Conservation (phyloP, 1,140 invertebrate species). For the Philotrypesis tridentata region DNA sequence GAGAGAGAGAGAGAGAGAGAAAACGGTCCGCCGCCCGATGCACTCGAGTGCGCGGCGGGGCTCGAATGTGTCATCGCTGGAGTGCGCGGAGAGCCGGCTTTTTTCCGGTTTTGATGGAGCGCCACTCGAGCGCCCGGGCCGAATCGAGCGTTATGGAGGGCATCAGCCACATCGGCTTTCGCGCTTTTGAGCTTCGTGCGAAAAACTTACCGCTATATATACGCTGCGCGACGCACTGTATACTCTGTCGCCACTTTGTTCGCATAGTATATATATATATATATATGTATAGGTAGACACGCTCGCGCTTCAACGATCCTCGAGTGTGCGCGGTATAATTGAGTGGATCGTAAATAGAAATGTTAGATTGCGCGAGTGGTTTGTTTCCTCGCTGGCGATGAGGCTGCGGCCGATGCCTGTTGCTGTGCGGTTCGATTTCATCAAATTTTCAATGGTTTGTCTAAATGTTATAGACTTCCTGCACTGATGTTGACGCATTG, state of each 20-base stretch:
- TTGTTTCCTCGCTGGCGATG: too few relatives aligned
- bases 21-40: background rate
- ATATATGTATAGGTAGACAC: too few relatives aligned
- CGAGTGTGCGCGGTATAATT: slow-evolving; percentile 3
- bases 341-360: background rate
- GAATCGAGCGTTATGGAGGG: background rate
- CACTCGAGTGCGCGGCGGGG: too few relatives aligned
- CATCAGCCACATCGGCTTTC: background rate
- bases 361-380: background rate
- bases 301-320: background rate
- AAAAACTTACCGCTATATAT: background rate
- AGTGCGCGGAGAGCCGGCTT: slow-evolving; percentile 55
- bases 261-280: background rate
- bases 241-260: background rate
- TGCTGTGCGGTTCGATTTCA: too few relatives aligned
- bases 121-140: slow-evolving; percentile 60
- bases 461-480: too few relatives aligned
- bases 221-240: background rate
- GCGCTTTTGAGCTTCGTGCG: slow-evolving; percentile 22
- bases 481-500: too few relatives aligned
- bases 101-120: slow-evolving; percentile 70
- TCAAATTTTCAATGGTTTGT: too few relatives aligned
- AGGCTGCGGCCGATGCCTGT: too few relatives aligned
- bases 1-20: too few relatives aligned
- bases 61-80: slow-evolving; percentile 62